Evolutionary conservation across 2,888 invertebrate species (phyloP), one percentile per base, ranked within the genome.

Genomic region (Seira ritae): DNA sequence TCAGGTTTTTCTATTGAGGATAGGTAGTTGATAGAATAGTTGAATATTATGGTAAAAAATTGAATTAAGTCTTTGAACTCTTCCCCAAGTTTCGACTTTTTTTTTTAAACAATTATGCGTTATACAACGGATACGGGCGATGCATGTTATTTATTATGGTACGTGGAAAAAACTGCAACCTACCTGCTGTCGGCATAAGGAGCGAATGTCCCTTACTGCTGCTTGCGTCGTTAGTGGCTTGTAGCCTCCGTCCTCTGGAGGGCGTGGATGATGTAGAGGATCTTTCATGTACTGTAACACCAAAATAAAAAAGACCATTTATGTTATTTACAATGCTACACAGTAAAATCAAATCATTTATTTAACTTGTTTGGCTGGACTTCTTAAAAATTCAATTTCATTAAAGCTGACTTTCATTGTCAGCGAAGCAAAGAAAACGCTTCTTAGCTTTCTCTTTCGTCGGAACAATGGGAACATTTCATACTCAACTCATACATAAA

Each of bases 151-250:
- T n/a, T n/a, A n/a, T n/a, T 42, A 8, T 12, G 42, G 12, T 42
- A 42, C 6, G 42, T 8, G 42, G 42, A 42, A 42, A 42, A 12
- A 42, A 42, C 6, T 42, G n/a, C n/a, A n/a, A 55, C 55, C 42
- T 82, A 82, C 82, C 76, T 82, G 82, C 66, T 82, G 82, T 72
- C 42, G 50, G 46, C 72, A 82, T 6, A 82, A 22, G 0, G 82
- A 77, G 3, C 77, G 82, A 23, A 82, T 31, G 37, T 82, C 76
- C 37, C 65, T 42, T 1, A 82, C 77, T 0, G 77, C 82, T 12
- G 72, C 82, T 55, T 77, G 20, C 20, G 77, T 37, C 6, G 82
- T 82, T 1, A 62, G 60, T 24, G 82, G 77, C 24, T 77, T 82
- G 19, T 82, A 82, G 12, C 72, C 77, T 50, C 82, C 82, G 50